Conservation (phyloP, 2,888 invertebrate species). For the Pilophorus perplexus region DNA sequence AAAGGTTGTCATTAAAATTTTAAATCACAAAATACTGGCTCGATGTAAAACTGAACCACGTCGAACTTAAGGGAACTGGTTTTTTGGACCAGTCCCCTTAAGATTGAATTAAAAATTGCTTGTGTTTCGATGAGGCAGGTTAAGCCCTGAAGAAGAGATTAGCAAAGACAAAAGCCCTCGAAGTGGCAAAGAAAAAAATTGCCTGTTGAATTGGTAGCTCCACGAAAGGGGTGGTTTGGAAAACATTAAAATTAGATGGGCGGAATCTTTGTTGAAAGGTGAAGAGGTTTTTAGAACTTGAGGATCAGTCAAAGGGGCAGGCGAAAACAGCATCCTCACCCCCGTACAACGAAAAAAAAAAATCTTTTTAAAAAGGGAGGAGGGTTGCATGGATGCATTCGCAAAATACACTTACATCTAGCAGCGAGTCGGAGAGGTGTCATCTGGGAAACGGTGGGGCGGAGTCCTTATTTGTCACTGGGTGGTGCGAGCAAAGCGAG, state of each 20-base stretch:
- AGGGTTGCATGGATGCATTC: too few relatives aligned
- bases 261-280: not conserved
- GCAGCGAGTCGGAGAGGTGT: constrained; percentile 30
- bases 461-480: not conserved
- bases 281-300: not conserved
- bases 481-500: not conserved
- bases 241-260: too few relatives aligned
- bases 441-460: constrained; percentile 30
- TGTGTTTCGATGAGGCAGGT: constrained; percentile 26
- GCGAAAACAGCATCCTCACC: too few relatives aligned
- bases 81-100: too few relatives aligned
- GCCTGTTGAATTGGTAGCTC: constrained; percentile 16
- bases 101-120: too few relatives aligned
- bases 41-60: too few relatives aligned
- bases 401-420: constrained; percentile 31
- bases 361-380: not conserved
- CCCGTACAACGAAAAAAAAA: too few relatives aligned
- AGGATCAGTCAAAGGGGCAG: not conserved
- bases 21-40: too few relatives aligned
- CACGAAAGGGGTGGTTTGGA: not conserved
- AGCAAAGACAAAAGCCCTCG: not conserved
- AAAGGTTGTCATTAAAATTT: too few relatives aligned
- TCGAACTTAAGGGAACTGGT: too few relatives aligned
- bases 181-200: not conserved
- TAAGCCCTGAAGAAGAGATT: not conserved